These are phyloP conservation scores for Xiphophorus couchianus DNA, from an alignment of 2,113 vertebrate species.

Conservation along the genomic window DNA sequence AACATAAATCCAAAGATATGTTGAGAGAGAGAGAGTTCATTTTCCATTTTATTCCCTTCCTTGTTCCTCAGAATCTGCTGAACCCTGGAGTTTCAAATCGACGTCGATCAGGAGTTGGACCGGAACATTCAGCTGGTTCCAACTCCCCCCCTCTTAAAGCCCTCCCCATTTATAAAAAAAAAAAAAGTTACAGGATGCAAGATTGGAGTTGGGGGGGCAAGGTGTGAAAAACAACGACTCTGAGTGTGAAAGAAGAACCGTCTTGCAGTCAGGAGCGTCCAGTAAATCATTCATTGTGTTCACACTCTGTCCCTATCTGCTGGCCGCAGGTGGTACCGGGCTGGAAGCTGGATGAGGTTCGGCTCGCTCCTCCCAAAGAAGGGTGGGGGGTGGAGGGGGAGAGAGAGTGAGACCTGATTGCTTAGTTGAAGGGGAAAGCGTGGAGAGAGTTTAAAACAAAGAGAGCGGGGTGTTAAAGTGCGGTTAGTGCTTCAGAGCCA, in stretches of 20 bases:
- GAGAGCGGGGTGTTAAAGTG: slow-evolving; percentile 42
- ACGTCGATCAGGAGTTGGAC: not conserved
- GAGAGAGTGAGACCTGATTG: slow-evolving; percentile 53
- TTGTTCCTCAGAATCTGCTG: not conserved
- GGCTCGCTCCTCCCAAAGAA: slow-evolving; percentile 10
- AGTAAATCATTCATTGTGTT: slow-evolving; percentile 74
- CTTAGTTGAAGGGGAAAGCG: slow-evolving; percentile 19
- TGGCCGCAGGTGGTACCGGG: slow-evolving; percentile 61
- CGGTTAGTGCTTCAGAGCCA: slow-evolving; percentile 62
- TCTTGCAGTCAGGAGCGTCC: slow-evolving; percentile 48
- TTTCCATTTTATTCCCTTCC: slow-evolving; percentile 9
- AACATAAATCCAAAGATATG: slow-evolving; percentile 53
- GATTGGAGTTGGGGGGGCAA: slow-evolving; percentile 7
- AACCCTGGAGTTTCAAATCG: not conserved
- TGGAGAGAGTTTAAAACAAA: slow-evolving; percentile 31
- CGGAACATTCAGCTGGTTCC: slow-evolving; percentile 3
- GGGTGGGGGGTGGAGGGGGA: slow-evolving; percentile 14
- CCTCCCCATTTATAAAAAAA: no score
- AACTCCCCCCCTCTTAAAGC: no score
- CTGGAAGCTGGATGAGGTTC: slow-evolving; percentile 39
- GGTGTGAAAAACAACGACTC: slow-evolving; percentile 29
- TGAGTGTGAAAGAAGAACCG: slow-evolving; percentile 63
- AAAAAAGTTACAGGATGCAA: not conserved
- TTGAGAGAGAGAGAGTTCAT: slow-evolving; percentile 27
- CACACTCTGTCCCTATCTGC: slow-evolving; percentile 63